phyloP scores from a whole-genome alignment of 1,140 invertebrate genomes.

The Gonioctena quinquepunctata region DNA sequence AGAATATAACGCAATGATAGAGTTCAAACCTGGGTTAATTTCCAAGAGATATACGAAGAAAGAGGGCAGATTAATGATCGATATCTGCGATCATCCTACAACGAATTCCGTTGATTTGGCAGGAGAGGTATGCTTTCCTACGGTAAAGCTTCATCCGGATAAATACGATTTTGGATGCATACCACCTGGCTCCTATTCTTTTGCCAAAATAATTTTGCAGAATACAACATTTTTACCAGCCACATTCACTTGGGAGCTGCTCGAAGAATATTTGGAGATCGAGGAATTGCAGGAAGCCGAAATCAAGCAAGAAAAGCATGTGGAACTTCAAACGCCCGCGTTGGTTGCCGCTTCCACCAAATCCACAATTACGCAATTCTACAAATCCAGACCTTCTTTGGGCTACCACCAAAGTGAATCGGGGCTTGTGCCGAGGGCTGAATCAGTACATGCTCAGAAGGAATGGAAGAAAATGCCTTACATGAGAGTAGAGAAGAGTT shows the following conservation, averaged over 20 bases:
- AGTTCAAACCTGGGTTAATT: not conserved
- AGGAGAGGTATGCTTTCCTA: slow-evolving; percentile 58
- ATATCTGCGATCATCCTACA: no score
- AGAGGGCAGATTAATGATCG: not conserved
- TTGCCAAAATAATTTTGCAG: slow-evolving; percentile 50
- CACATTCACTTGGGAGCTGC: slow-evolving; percentile 53
- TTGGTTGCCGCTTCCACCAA: not conserved
- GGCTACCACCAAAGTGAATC: not conserved
- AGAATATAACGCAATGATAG: not conserved
- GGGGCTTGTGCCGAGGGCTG: no score
- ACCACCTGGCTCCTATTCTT: slow-evolving; percentile 43
- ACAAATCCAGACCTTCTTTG: not conserved
- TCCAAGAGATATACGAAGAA: not conserved
- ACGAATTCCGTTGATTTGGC: slow-evolving; percentile 53
- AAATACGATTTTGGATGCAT: slow-evolving; percentile 53
- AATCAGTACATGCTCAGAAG: no score
- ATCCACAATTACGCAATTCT: not conserved
- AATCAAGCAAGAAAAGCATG: not conserved
- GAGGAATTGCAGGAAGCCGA: not conserved
- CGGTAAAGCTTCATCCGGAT: slow-evolving; percentile 47
- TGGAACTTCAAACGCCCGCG: not conserved
- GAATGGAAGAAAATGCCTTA: no score
- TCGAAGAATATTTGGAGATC: slow-evolving; percentile 45
- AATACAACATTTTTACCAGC: slow-evolving; percentile 58
- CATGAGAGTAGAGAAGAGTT: not conserved